phyloP scores from a whole-genome alignment of 2,113 vertebrate species.

The Camelus dromedarius region DNA sequence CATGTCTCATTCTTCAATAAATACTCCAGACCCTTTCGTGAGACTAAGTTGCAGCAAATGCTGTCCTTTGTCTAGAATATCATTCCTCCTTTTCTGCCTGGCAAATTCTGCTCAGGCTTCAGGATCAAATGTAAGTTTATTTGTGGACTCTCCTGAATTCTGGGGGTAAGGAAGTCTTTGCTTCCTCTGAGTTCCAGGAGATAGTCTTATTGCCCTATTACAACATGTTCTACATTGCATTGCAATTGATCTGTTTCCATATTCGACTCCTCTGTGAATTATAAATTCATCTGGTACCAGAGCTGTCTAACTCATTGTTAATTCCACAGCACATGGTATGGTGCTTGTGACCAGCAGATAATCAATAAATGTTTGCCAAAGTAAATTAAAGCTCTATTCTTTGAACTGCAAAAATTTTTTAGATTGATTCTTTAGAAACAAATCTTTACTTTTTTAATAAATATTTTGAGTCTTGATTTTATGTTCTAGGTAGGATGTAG shows the following conservation, averaged over 20 bases:
- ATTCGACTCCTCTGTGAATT: neutral
- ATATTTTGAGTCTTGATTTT: slow-evolving; percentile 1
- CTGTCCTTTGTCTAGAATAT: neutral
- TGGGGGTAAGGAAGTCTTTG: neutral
- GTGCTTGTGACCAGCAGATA: neutral
- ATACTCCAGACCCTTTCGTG: neutral
- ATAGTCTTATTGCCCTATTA: neutral
- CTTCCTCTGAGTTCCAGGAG: neutral
- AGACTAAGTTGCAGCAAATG: neutral
- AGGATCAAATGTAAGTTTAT: neutral
- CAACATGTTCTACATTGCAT: neutral
- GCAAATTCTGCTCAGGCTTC: neutral
- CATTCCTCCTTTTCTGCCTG: neutral
- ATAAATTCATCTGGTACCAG: neutral
- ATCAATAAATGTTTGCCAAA: neutral
- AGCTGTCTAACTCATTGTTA: neutral
- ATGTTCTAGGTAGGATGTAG: neutral
- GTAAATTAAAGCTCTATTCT: neutral
- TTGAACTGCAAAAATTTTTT: neutral
- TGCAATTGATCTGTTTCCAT: neutral
- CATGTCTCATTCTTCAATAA: neutral
- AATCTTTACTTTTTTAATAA: neutral
- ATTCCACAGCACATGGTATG: neutral
- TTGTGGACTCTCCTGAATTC: neutral
- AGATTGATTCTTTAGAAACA: neutral